Base-by-base conservation (phyloP, 1,140 invertebrate species). In the Choristoneura fumiferana region DNA sequence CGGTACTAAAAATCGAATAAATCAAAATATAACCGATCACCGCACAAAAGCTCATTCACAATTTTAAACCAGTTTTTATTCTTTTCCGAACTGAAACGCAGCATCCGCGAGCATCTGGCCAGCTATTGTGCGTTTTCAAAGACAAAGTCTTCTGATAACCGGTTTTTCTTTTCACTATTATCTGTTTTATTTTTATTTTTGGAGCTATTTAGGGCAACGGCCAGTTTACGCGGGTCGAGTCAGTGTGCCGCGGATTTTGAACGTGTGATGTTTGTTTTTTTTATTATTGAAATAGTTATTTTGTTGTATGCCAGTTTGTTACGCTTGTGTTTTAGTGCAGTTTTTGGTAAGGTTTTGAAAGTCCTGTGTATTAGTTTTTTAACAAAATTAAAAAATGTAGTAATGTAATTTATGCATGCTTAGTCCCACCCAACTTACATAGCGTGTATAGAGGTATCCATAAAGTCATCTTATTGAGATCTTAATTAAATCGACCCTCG, bases 1-100 rank as follows among this genome's bases (percentile, higher is more conserved):
- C 58, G 65, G 58, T 67, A 80, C 77, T 85, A 88, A 87, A 88
- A 88, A 86, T 86, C 78, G 76, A 81, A 88, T 88, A 88, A 88
- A 88, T 88, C 83, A 88, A 84, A 87, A 84, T 86, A 49, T 58
- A 86, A 81, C 81, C 80, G 81, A 88, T 87, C 76, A 72, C 60
- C 54, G 66, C 56, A 82, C 84, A 84, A 88, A 84, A 76, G 77
- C 76, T 76, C 76, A 84, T 84, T 84, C 81, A 82, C 58, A 69
- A 76, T 71, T 75, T n/a, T 71, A 76, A 87, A 86, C 77, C 77
- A 70, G 79, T 81, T 83, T 75, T 76, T 70, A 72, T 73, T 65
- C 63, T 55, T 63, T 67, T 66, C 61, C 60, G 52, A 63, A 57
- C 60, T 63, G 58, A 68, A 71, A 69, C 60, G 70, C 84, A 84